Base-by-base conservation (phyloP, 2,888 invertebrate species). In the Amblyteles armatorius region DNA sequence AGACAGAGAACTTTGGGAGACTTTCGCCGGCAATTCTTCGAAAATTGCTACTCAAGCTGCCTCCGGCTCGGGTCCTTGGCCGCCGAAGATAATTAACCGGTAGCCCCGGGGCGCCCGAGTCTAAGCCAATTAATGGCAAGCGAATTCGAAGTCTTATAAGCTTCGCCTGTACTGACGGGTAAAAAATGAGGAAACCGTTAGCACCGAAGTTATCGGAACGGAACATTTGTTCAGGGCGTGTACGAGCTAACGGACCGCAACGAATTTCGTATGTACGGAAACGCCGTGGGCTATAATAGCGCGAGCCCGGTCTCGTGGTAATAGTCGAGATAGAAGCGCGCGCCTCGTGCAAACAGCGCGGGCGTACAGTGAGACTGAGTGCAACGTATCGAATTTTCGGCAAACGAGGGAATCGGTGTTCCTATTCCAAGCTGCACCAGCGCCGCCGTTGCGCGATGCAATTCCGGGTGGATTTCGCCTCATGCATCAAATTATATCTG, bases 381-480 rank as follows among this genome's bases (percentile, higher is more conserved):
- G 22, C 69, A 86, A 84, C 81, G 68, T 74, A 84, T 86, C 74
- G 72, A 71, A 57, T 80, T 73, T 80, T 86, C 65, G 78, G 84
- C 84, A 82, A 87, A 86, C 69, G 69, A 81, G 79, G 77, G 82
- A 79, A 77, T 84, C 86, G 79, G 40, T n/a, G 29, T 55, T 68
- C 67, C 71, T 81, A 86, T 82, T 87, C 52, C n/a, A 71, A 33
- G 26, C 29, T 2, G 29, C 6, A 48, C 69, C 50, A 50, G 26
- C 33, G 40, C 16, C 7, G n/a, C n/a, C 40, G n/a, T 65, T 1
- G 11, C 11, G 33, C 33, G 11, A 65, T 65, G n/a, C 6, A 65
- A 65, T 65, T 36, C 5, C 36, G 16, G 19, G 16, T 26, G 60
- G 29, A 63, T 63, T 63, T 63, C n/a, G 33, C 63, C 33, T 1